These are phyloP conservation scores for Isurus oxyrinchus DNA, from an alignment of 2,113 vertebrate species.

Conservation along the genomic window DNA sequence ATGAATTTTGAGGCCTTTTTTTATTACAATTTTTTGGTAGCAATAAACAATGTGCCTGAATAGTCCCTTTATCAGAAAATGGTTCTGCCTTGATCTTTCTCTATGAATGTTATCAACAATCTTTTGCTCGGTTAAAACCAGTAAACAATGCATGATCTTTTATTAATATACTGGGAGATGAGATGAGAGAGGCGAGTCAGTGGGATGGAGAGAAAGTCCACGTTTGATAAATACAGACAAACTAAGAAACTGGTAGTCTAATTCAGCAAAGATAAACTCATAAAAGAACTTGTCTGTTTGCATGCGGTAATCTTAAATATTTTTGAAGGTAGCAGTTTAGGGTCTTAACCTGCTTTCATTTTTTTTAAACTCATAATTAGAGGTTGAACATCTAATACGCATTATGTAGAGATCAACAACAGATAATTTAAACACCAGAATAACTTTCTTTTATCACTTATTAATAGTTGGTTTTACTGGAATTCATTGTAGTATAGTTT, in stretches of 20 bases:
- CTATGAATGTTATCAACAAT: background rate
- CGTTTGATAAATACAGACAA: background rate
- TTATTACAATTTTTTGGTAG: background rate
- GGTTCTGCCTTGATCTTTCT: background rate
- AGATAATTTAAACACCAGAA: background rate
- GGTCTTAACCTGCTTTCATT: background rate
- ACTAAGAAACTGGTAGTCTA: background rate
- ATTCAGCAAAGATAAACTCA: background rate
- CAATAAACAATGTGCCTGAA: background rate
- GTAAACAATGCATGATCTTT: background rate
- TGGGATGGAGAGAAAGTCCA: background rate
- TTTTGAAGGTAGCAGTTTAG: background rate
- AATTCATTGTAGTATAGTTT: background rate
- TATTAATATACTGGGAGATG: background rate
- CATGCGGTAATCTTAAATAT: background rate
- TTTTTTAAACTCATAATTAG: background rate
- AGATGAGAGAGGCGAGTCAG: background rate
- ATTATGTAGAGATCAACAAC: background rate
- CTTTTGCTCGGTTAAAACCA: background rate
- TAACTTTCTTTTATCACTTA: background rate
- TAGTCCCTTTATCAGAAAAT: background rate
- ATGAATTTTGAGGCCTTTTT: background rate
- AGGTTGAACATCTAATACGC: background rate
- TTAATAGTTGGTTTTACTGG: background rate
- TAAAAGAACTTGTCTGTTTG: background rate